Evolutionary conservation across 2,888 invertebrate species (phyloP), one percentile per base, ranked within the genome.

Genomic region (Psylliodes chrysocephalus): DNA sequence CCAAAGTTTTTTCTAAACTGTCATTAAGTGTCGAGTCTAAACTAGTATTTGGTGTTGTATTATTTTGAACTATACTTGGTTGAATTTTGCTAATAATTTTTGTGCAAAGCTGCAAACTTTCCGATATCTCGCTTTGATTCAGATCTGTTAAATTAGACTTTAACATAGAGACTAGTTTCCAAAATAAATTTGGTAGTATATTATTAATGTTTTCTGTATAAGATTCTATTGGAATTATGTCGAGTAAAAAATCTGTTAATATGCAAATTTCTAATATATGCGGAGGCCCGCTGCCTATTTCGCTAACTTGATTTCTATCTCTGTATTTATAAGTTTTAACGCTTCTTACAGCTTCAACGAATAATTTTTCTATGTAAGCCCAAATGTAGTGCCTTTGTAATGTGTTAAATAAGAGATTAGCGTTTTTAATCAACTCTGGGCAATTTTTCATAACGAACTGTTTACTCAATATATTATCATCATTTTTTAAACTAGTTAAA

Each of bases 351-450:
- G 82, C 75, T 47, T 86, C 86, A 60, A 87, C 86, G 73, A 88
- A 90, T 65, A 90, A 81, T 69, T 85, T 85, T 19, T 89, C 89
- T 70, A 92, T 87, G 76, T 91, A 94, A 68, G 89, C 88, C 95
- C 95, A 95, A 60, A 95, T 89, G 77, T 93, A 95, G 61, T 90
- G 90, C n/a, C 91, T 90, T 77, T 94, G 93, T 66, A 95, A 85
- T 0, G 93, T 91, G 57, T 91, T 90, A 78, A 95, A 92, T 19
- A 95, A 82, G 67, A 94, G 84, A 82, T 94, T 95, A 0, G 93
- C 93, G 15, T 92, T 92, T 81, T 94, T 94, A 10, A 91, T 85
- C 38, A 94, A 86, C 78, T 95, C 94, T 70, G 86, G 85, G 59
- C 85, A 84, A 69, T 84, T 84, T 60, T 82, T 79, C n/a, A 77